phyloP scores from a whole-genome alignment of 1,140 invertebrate species.

The Tribolium madens region DNA sequence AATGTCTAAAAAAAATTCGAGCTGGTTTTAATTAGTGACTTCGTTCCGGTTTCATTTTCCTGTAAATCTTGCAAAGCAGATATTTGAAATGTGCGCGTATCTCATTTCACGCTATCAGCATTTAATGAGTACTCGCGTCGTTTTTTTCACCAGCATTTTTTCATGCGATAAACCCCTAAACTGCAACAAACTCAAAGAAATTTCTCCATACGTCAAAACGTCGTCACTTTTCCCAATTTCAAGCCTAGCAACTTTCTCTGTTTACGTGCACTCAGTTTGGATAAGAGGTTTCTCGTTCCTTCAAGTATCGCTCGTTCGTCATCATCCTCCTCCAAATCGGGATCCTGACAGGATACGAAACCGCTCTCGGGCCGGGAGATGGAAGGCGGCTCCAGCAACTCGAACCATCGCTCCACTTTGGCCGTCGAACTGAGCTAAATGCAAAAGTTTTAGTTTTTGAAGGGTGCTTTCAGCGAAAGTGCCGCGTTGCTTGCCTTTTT shows the following conservation, averaged over 20 bases:
- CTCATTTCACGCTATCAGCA: conserved; percentile 15
- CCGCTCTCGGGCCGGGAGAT: conserved; percentile 79
- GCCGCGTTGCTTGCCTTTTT: conserved; percentile 31
- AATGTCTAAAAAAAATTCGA: conserved; percentile 38
- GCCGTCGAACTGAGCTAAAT: conserved; percentile 75
- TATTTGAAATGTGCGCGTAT: conserved; percentile 17
- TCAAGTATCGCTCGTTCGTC: conserved; percentile 69
- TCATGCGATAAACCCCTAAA: not conserved
- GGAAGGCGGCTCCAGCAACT: conserved; percentile 72
- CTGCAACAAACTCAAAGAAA: conserved; percentile 2
- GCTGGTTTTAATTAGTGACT: conserved; percentile 2
- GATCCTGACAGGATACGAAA: conserved; percentile 73
- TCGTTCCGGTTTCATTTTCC: not conserved
- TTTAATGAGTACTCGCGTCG: not conserved
- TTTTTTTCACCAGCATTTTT: not conserved
- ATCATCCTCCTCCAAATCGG: conserved; percentile 60
- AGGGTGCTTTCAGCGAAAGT: not conserved
- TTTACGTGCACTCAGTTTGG: conserved; percentile 76
- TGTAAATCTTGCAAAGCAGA: conserved; percentile 16
- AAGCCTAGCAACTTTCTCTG: conserved; percentile 73
- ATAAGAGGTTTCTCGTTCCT: conserved; percentile 71
- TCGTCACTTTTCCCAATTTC: conserved; percentile 75
- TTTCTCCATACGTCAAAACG: conserved; percentile 67
- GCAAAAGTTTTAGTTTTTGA: conserved; percentile 19
- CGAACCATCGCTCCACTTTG: conserved; percentile 81